Conservation (phyloP, 2,888 invertebrate species). For the Busseola fusca region DNA sequence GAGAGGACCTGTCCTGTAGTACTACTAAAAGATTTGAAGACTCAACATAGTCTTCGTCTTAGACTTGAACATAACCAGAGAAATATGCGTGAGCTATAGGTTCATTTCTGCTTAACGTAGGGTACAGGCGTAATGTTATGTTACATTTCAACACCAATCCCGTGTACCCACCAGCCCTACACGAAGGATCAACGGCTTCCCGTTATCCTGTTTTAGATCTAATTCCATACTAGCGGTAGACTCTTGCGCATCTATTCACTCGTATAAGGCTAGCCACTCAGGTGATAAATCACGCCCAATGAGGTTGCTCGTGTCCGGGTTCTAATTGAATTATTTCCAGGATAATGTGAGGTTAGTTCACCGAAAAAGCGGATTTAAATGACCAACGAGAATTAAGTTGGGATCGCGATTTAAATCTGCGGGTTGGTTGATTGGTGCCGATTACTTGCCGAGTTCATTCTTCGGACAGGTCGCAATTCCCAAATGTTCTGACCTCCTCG, state of each 20-base stretch:
- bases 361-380: not conserved
- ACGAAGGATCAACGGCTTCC: constrained; percentile 66
- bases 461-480: not conserved
- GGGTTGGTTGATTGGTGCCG: not conserved
- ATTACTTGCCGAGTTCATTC: not conserved
- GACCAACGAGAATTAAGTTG: not conserved
- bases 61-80: not conserved
- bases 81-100: not conserved
- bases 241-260: constrained; percentile 59
- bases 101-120: not conserved
- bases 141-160: not conserved
- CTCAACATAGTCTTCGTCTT: too few relatives aligned
- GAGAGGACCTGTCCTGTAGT: too few relatives aligned
- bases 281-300: constrained; percentile 51
- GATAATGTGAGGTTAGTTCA: constrained; percentile 8
- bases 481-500: not conserved
- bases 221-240: constrained; percentile 64
- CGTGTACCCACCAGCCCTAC: constrained; percentile 31
- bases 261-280: constrained; percentile 47
- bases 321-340: constrained; percentile 47
- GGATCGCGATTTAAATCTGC: not conserved
- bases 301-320: constrained; percentile 46
- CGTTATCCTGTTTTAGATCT: constrained; percentile 73
- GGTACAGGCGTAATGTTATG: not conserved
- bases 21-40: too few relatives aligned